Evolutionary conservation across 2,888 invertebrate genomes (phyloP).

Genomic region (Acleris cristana): DNA sequence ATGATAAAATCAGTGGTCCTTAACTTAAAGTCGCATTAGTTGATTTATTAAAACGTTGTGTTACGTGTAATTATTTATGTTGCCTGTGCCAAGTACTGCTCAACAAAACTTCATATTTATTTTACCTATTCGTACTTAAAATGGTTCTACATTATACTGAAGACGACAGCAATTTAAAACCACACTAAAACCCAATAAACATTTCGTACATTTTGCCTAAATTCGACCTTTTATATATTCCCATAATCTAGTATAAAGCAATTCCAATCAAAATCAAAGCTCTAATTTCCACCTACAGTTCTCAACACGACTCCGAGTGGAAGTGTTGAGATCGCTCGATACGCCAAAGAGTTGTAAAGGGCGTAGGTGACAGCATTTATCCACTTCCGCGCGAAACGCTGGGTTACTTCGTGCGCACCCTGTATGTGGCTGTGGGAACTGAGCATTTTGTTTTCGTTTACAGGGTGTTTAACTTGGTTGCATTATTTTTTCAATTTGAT

Average conservation of each 20-base stretch:
- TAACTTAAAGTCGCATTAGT: neutral
- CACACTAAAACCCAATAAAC: too few relatives aligned
- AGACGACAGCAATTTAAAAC: too few relatives aligned
- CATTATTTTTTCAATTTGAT: neutral
- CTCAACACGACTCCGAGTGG: constrained; percentile 48
- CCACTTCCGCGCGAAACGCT: constrained; percentile 75
- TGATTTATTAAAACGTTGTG: too few relatives aligned
- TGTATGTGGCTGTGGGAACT: constrained; percentile 80
- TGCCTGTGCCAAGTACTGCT: too few relatives aligned
- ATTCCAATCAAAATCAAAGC: constrained; percentile 9
- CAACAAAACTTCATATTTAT: too few relatives aligned
- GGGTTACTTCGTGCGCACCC: constrained; percentile 79
- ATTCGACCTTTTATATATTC: too few relatives aligned
- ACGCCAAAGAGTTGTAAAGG: constrained; percentile 65
- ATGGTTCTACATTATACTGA: too few relatives aligned
- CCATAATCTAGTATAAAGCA: neutral
- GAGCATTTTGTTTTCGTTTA: constrained; percentile 65
- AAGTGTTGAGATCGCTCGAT: constrained; percentile 62
- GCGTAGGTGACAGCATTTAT: constrained; percentile 80
- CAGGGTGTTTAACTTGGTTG: constrained; percentile 48
- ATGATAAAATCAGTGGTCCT: constrained; percentile 21
- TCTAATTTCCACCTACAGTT: constrained; percentile 29
- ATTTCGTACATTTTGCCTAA: too few relatives aligned
- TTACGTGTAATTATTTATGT: too few relatives aligned
- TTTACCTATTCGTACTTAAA: too few relatives aligned